phyloP scores from a whole-genome alignment of 2,888 invertebrate genomes.

The Smittia sp. region DNA sequence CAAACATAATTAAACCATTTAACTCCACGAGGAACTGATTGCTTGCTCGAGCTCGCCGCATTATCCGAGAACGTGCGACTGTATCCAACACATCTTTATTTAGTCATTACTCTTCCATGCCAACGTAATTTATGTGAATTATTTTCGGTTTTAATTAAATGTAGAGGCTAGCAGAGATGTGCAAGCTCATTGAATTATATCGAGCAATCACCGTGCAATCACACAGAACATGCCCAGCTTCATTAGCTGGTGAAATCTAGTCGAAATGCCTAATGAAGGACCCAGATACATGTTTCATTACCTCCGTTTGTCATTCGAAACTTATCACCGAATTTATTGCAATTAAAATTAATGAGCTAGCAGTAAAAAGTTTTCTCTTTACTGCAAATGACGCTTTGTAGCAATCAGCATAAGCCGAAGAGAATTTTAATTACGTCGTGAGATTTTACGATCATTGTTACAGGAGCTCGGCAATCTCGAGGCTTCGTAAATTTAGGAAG shows the following conservation, averaged over 20 bases:
- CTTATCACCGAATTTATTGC: not conserved
- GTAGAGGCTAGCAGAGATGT: not conserved
- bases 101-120: conserved; percentile 6
- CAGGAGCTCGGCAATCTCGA: no score
- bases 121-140: not conserved
- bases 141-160: conserved; percentile 15
- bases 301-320: no score
- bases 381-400: not conserved
- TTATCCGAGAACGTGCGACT: not conserved
- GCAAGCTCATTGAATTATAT: conserved; percentile 1
- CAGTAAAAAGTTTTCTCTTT: not conserved
- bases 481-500: no score
- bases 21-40: conserved; percentile 1
- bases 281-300: no score
- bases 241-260: not conserved
- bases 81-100: not conserved
- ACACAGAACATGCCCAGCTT: not conserved
- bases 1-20: not conserved
- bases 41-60: not conserved
- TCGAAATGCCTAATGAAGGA: no score
- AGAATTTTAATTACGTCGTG: not conserved
- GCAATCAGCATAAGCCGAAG: not conserved
- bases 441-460: no score
- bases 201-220: not conserved
- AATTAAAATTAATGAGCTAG: conserved; percentile 5